These are phyloP conservation scores for Hesperophylax magnus DNA, from an alignment of 1,140 invertebrate genomes.

Conservation along the genomic window DNA sequence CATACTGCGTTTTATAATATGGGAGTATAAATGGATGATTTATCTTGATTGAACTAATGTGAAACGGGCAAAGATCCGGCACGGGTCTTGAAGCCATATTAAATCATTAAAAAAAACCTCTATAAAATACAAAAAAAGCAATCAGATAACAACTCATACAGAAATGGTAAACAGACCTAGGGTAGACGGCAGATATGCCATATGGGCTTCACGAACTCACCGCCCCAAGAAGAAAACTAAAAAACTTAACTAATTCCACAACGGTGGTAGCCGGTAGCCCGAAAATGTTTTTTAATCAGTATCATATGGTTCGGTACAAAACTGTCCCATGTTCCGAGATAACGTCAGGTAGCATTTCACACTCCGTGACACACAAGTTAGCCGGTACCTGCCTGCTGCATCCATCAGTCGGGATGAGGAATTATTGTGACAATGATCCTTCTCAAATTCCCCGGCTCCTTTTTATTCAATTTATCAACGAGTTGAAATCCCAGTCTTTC, in stretches of 20 bases:
- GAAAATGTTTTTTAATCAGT: conserved; percentile 31
- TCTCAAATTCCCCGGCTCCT: conserved; percentile 20
- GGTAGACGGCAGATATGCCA: neutral
- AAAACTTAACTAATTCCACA: neutral
- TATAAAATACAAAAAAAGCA: neutral
- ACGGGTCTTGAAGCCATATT: neutral
- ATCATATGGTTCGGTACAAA: conserved; percentile 35
- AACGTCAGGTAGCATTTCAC: conserved; percentile 45
- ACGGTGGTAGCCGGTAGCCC: neutral
- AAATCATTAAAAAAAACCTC: neutral
- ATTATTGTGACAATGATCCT: conserved; percentile 36
- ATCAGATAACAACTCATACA: conserved; percentile 4
- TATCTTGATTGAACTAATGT: neutral
- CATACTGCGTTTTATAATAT: too few species aligned
- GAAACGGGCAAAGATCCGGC: neutral
- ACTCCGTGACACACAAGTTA: conserved; percentile 2
- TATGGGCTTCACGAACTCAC: neutral
- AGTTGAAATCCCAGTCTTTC: conserved; percentile 1
- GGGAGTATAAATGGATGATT: too few species aligned
- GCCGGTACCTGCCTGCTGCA: neutral
- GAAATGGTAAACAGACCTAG: neutral
- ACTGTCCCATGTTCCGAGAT: conserved; percentile 36
- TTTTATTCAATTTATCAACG: conserved; percentile 23
- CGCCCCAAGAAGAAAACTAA: neutral
- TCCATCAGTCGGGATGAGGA: conserved; percentile 8